Conservation (phyloP, 2,113 vertebrate species). For the Neomonachus schauinslandi region DNA sequence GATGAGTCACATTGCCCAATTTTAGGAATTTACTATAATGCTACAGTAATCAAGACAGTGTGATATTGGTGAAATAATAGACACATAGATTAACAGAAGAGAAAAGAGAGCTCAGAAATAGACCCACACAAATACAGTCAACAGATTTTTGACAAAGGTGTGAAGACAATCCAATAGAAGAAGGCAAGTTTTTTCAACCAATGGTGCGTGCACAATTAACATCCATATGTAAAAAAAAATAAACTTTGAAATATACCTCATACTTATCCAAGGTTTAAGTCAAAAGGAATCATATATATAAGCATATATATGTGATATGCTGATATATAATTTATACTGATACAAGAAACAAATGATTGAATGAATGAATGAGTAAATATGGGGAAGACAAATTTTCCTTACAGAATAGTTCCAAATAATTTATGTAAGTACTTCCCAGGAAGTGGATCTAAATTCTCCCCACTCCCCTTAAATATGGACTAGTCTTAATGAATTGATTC, state of each 20-base stretch:
- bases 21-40: not conserved
- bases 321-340: not conserved
- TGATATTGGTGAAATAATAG: not conserved
- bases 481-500: not conserved
- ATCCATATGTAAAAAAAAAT: not conserved
- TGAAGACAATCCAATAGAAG: not conserved
- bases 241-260: not conserved
- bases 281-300: not conserved
- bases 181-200: not conserved
- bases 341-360: not conserved
- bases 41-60: not conserved
- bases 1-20: not conserved
- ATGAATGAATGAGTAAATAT: not conserved
- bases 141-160: not conserved
- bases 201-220: not conserved
- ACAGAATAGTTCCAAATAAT: constrained; percentile 21
- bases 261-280: not conserved
- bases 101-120: not conserved
- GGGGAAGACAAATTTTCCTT: not conserved
- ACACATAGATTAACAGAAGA: not conserved
- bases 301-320: not conserved
- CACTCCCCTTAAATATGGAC: not conserved
- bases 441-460: not conserved
- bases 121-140: not conserved
- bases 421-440: not conserved